A percentile compares a stretch with the other conserved stretches of the same genome.
These are phyloP conservation scores for Caranx melampygus DNA, from an alignment of 2,113 vertebrate species.

Conservation along the genomic window DNA sequence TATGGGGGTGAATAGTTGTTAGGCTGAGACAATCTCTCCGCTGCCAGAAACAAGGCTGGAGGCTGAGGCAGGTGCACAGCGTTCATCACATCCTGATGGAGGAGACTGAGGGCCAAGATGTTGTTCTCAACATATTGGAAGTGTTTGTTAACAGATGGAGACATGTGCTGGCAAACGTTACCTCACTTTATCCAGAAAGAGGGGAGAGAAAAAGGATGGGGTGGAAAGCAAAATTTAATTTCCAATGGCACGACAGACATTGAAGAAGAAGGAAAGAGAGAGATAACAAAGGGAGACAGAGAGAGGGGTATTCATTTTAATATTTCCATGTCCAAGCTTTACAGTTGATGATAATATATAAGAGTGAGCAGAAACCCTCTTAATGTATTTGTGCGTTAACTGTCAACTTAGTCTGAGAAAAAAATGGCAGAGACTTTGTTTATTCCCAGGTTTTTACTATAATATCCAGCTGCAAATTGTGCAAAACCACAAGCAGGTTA, in stretches of 20 bases:
- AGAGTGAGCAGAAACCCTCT: background rate
- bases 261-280: slow-evolving; percentile 16
- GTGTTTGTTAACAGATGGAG: slow-evolving; percentile 81
- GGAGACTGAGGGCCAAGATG: slow-evolving; percentile 74
- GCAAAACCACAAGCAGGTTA: slow-evolving; percentile 76
- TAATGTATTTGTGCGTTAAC: slow-evolving; percentile 10
- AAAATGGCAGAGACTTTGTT: slow-evolving; percentile 63
- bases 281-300: background rate
- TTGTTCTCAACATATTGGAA: slow-evolving; percentile 79
- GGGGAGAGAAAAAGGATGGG: slow-evolving; percentile 32
- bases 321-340: slow-evolving; percentile 2
- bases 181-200: slow-evolving; percentile 64
- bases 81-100: slow-evolving; percentile 76
- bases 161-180: slow-evolving; percentile 69
- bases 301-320: background rate
- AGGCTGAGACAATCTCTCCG: slow-evolving; percentile 56
- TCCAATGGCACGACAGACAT: slow-evolving; percentile 59
- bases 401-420: slow-evolving; percentile 55
- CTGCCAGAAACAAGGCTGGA: slow-evolving; percentile 75
- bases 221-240: slow-evolving; percentile 62
- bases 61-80: slow-evolving; percentile 78
- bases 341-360: slow-evolving; percentile 5
- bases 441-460: slow-evolving; percentile 55
- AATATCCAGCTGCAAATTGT: slow-evolving; percentile 77
- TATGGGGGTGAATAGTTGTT: slow-evolving; percentile 65